These are phyloP conservation scores for Hydrochoerus hydrochaeris DNA, from an alignment of 2,113 vertebrate genomes.

Conservation along the genomic window DNA sequence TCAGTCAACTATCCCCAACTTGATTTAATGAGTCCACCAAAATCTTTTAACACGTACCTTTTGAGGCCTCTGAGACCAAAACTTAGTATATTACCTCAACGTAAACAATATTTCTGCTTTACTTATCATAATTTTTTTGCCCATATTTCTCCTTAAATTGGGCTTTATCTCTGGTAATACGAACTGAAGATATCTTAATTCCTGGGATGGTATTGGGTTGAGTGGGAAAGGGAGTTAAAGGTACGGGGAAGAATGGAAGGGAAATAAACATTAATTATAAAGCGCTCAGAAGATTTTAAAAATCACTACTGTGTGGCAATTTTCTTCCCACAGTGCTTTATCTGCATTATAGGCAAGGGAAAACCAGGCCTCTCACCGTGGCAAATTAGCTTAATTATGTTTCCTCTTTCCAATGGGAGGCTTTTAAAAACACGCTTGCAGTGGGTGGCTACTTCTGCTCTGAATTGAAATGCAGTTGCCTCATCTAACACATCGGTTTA, in stretches of 20 bases:
- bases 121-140: neutral
- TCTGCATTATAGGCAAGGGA: constrained; percentile 22
- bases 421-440: constrained; percentile 21
- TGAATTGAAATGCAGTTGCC: neutral
- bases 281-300: constrained; percentile 54
- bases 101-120: constrained; percentile 49
- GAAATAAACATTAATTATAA: constrained; percentile 72
- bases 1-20: neutral
- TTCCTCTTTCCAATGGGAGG: constrained; percentile 11
- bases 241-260: constrained; percentile 41
- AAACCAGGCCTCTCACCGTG: neutral
- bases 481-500: neutral
- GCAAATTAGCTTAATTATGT: constrained; percentile 53
- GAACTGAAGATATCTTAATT: constrained; percentile 59
- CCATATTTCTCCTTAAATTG: constrained; percentile 32
- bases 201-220: neutral
- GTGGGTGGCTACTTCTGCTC: neutral
- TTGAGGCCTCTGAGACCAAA: neutral
- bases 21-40: neutral
- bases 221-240: neutral
- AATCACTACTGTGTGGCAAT: constrained; percentile 48
- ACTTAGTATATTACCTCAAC: neutral
- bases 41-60: neutral
- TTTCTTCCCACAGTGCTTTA: constrained; percentile 2
- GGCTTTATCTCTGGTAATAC: constrained; percentile 54